Conservation (phyloP, 2,888 invertebrate species). For the Rotaria macrura region DNA sequence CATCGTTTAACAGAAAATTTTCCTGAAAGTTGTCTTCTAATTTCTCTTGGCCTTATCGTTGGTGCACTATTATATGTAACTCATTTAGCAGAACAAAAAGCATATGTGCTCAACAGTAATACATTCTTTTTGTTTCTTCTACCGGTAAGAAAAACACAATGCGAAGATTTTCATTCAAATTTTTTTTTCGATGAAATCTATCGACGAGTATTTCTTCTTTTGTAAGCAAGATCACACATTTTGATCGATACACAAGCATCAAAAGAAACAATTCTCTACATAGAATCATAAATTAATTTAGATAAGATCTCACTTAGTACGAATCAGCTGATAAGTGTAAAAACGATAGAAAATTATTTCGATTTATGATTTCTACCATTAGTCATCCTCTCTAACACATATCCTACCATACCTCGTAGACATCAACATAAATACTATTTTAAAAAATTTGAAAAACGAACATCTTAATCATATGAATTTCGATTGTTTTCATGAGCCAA, state of each 20-base stretch:
- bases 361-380: too few relatives aligned
- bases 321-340: not conserved
- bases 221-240: not conserved
- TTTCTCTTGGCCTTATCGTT: constrained; percentile 82
- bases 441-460: too few relatives aligned
- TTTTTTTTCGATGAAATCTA: too few relatives aligned
- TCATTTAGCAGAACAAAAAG: constrained; percentile 38
- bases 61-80: constrained; percentile 68
- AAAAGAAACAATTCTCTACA: not conserved
- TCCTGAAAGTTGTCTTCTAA: constrained; percentile 89
- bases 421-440: too few relatives aligned
- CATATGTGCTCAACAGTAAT: constrained; percentile 61
- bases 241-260: not conserved
- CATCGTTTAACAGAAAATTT: constrained; percentile 52
- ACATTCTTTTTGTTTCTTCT: constrained; percentile 72
- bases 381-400: too few relatives aligned
- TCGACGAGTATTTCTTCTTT: too few relatives aligned
- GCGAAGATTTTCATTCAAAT: too few relatives aligned
- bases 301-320: not conserved
- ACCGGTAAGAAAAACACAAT: constrained; percentile 54
- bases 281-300: not conserved
- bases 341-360: not conserved
- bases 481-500: too few relatives aligned
- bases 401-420: too few relatives aligned
- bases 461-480: too few relatives aligned